A percentile compares a stretch with the other conserved stretches of the same genome.
Conservation (phyloP, 2,113 vertebrate species). For the Ovis canadensis region DNA sequence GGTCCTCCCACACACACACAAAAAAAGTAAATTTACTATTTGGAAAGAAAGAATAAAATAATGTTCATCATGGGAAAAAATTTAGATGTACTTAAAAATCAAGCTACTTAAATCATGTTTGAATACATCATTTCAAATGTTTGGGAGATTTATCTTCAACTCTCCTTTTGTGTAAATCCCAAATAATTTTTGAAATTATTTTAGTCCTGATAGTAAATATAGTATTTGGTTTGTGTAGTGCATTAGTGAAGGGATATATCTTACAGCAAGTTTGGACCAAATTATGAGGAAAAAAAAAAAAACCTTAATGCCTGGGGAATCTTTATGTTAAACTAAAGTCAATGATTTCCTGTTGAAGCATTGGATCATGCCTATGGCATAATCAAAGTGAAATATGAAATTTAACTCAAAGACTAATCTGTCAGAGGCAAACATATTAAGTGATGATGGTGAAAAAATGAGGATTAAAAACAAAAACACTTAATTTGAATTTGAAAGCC, state of each 20-base stretch:
- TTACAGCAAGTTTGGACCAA: not conserved
- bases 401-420: not conserved
- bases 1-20: not conserved
- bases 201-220: not conserved
- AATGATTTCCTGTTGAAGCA: not conserved
- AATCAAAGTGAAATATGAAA: not conserved
- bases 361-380: not conserved
- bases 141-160: not conserved
- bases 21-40: not conserved
- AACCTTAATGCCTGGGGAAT: not conserved
- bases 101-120: not conserved
- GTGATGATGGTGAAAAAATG: not conserved
- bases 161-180: not conserved
- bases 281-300: not conserved
- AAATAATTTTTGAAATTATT: not conserved
- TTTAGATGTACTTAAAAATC: not conserved
- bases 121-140: not conserved
- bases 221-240: not conserved
- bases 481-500: not conserved
- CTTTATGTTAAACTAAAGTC: not conserved
- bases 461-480: not conserved
- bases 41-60: not conserved
- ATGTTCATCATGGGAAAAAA: not conserved
- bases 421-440: not conserved
- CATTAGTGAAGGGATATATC: not conserved